Evolutionary conservation across 2,888 invertebrate species (phyloP), one percentile per base, ranked within the genome.

Genomic region (Chloroclystis v-ata): DNA sequence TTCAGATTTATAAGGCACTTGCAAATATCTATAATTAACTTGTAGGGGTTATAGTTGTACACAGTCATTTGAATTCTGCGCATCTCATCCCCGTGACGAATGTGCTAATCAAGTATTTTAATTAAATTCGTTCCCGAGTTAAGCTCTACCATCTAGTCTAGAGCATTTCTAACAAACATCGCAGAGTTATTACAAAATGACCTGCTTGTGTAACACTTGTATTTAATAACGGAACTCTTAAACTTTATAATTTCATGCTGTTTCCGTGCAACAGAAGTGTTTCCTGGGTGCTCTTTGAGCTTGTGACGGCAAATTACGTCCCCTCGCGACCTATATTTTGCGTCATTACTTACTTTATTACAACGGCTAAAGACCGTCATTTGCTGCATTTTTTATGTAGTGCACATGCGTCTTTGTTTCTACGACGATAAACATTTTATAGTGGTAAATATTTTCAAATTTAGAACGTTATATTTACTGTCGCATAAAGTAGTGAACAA

Each of bases 261-360:
- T 38, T 35, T 45, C 28, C 45, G 32, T 28, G 28, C 29, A 24
- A 47, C 16, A 35, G 35, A 39, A 47, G 35, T 11, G 35, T 37
- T 41, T 52, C 53, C 56, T 51, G 26, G 47, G 42, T 35, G 52
- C 50, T 55, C 44, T 47, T 41, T 40, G 53, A 52, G 53, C 47
- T 33, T 33, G 32, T 37, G 44, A 37, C 44, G 49, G 56, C 51
- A 59, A 69, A 69, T 68, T 63, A 69, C 63, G 61, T 58, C 50
- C 56, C 54, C 49, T 45, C 49, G 52, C 61, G 71, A 71, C 71
- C 71, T 69, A 71, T 56, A 66, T 64, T 63, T 20, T 59, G 60
- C 66, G 57, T 65, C 62, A 62, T 68, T 66, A 65, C 63, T 60
- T 62, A 63, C 60, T 63, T 66, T 61, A 66, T 61, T 63, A 61